Conservation (phyloP, 1,140 invertebrate genomes). For the Neodiprion pinetum region DNA sequence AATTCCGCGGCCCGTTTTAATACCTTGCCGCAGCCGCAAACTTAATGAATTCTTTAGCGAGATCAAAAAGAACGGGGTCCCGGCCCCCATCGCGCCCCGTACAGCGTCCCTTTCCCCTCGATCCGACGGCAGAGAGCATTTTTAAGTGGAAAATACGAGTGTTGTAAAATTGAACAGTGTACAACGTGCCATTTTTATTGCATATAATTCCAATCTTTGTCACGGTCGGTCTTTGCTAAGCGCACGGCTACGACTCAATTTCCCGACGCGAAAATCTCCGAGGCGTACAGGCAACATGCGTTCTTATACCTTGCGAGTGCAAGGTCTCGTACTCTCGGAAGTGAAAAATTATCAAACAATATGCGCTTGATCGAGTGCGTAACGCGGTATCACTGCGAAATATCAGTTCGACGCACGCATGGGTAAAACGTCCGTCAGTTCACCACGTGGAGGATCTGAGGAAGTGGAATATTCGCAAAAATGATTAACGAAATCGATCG, state of each 20-base stretch:
- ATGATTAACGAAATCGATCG: not conserved
- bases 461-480: not conserved
- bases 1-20: conserved; percentile 45
- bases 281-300: not conserved
- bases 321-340: too few species aligned
- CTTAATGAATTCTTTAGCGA: conserved; percentile 53
- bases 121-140: not conserved
- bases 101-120: not conserved
- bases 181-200: not conserved
- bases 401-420: too few species aligned
- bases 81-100: not conserved
- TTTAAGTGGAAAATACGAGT: conserved; percentile 3
- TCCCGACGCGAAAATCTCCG: not conserved
- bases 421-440: too few species aligned
- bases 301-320: too few species aligned
- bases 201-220: not conserved
- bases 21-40: conserved; percentile 47
- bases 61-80: conserved; percentile 41
- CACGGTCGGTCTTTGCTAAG: not conserved
- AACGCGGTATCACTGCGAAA: too few species aligned
- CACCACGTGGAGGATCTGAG: too few species aligned
- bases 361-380: too few species aligned
- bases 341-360: too few species aligned
- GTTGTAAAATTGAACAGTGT: conserved; percentile 1
- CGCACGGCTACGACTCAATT: not conserved